phyloP scores from a whole-genome alignment of 2,113 vertebrate species.

The Chaetura pelagica region DNA sequence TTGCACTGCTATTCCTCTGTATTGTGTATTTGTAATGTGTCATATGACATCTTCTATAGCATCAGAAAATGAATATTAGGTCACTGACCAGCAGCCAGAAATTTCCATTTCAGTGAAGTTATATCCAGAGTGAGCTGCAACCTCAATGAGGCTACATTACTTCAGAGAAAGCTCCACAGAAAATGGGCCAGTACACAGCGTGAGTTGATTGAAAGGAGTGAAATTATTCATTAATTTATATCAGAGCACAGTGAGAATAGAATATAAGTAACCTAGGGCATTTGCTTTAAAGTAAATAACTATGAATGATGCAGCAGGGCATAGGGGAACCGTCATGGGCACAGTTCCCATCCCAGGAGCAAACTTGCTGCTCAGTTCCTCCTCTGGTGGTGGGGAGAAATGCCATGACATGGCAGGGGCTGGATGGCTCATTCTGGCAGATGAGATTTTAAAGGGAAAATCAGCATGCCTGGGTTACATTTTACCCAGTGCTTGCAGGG shows the following conservation, averaged over 20 bases:
- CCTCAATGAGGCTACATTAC: background rate
- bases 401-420: background rate
- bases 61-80: background rate
- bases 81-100: background rate
- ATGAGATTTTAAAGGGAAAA: background rate
- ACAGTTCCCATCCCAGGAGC: background rate
- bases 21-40: background rate
- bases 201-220: background rate
- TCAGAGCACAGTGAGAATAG: background rate
- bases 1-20: background rate
- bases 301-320: background rate
- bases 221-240: slow-evolving; percentile 26
- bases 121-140: background rate
- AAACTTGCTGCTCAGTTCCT: background rate
- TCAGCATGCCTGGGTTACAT: background rate
- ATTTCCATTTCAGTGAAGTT: background rate
- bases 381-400: background rate
- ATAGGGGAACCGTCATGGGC: background rate
- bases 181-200: slow-evolving; percentile 35
- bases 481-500: background rate
- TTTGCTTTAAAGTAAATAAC: background rate
- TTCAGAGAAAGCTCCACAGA: background rate
- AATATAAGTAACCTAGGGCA: background rate
- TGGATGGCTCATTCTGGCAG: background rate
- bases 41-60: background rate